These are phyloP conservation scores for Oncorhynchus mykiss DNA, from an alignment of 2,113 vertebrate genomes.

Conservation along the genomic window DNA sequence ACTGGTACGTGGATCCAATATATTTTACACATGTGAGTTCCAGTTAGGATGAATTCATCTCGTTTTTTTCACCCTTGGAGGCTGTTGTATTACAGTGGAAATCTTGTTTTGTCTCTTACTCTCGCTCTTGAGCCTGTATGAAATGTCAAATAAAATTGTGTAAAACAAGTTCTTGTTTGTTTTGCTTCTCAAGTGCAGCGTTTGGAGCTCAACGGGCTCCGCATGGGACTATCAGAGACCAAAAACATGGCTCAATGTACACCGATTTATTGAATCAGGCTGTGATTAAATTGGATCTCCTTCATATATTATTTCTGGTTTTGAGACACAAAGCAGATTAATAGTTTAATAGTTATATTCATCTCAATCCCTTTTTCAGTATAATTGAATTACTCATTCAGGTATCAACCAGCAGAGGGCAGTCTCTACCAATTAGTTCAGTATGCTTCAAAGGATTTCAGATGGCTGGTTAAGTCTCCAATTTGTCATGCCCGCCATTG, in stretches of 20 bases:
- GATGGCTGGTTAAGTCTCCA: neutral
- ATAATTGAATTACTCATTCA: neutral
- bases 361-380: neutral
- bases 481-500: neutral
- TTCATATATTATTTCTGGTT: neutral
- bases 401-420: constrained; percentile 35
- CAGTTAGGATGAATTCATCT: constrained; percentile 78
- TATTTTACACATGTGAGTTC: constrained; percentile 88
- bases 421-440: constrained; percentile 19
- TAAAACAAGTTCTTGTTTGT: neutral
- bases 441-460: neutral
- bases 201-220: constrained; percentile 91
- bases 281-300: neutral
- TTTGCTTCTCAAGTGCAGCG: constrained; percentile 77
- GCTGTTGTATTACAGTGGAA: constrained; percentile 85
- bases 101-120: neutral
- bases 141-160: neutral
- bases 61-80: constrained; percentile 88
- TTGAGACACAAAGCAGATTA: neutral
- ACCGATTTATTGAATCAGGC: constrained; percentile 76
- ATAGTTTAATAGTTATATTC: neutral
- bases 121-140: neutral
- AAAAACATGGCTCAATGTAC: constrained; percentile 92
- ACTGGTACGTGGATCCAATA: constrained; percentile 93
- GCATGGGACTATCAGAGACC: constrained; percentile 91